phyloP scores from a whole-genome alignment of 64 coral and sea anemone genomes.

The Pocillopora damicornis region DNA sequence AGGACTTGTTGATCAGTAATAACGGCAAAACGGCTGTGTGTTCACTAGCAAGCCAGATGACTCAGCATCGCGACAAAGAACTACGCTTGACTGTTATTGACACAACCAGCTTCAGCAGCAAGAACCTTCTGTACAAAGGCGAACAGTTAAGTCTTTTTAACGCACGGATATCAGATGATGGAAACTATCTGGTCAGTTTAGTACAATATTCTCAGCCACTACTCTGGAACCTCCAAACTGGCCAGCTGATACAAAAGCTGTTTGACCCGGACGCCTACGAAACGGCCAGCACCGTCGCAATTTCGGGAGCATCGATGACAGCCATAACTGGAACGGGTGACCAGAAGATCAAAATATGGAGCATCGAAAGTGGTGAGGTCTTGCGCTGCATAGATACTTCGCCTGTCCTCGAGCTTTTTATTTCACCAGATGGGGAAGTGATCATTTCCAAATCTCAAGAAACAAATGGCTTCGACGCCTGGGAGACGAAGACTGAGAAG shows the following conservation, averaged over 20 bases:
- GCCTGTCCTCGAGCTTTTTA: not conserved
- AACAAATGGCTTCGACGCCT: slow-evolving; percentile 12
- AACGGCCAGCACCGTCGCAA: slow-evolving; percentile 2
- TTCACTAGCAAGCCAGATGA: slow-evolving; percentile 41
- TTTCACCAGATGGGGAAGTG: slow-evolving; percentile 21
- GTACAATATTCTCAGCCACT: slow-evolving; percentile 28
- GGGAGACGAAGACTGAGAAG: slow-evolving; percentile 14
- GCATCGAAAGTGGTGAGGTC: not conserved
- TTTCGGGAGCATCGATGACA: slow-evolving; percentile 6
- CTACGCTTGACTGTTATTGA: slow-evolving; percentile 54
- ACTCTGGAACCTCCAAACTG: slow-evolving; percentile 41
- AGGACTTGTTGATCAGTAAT: slow-evolving; percentile 71
- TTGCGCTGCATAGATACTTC: slow-evolving; percentile 9
- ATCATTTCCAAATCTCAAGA: slow-evolving; percentile 18
- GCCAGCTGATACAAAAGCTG: slow-evolving; percentile 31
- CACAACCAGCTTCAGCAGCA: slow-evolving; percentile 57
- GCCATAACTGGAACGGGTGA: slow-evolving; percentile 1
- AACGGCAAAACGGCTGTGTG: slow-evolving; percentile 55
- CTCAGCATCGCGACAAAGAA: slow-evolving; percentile 42
- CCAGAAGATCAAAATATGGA: slow-evolving; percentile 38
- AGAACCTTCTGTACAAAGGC: slow-evolving; percentile 34
- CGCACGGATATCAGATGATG: slow-evolving; percentile 59
- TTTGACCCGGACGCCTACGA: slow-evolving; percentile 45
- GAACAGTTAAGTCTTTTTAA: slow-evolving; percentile 56
- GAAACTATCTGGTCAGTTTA: slow-evolving; percentile 66